Percentiles rank a stretch among this genome's conserved stretches.
Evolutionary conservation across 1,140 invertebrate genomes (phyloP).

Genomic region (Cyclina sinensis): DNA sequence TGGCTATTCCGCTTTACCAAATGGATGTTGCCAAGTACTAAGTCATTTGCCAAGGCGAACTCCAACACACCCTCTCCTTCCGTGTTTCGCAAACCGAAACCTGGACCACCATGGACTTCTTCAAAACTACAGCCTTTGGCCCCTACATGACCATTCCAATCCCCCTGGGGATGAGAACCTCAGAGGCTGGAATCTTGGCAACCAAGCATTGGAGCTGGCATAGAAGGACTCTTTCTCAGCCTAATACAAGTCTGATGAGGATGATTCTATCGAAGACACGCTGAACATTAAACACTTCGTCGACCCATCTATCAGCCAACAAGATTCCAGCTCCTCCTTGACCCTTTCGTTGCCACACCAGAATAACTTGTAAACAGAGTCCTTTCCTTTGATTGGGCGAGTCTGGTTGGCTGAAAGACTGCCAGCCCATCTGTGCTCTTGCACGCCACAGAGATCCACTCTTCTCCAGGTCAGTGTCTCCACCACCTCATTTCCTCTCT

Average conservation of each 20-base stretch:
- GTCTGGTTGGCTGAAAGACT: background rate
- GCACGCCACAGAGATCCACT: conserved; percentile 9
- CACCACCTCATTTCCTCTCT: conserved; percentile 12
- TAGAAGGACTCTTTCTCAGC: background rate
- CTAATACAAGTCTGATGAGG: background rate
- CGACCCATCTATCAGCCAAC: conserved; percentile 5
- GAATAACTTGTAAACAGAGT: conserved; percentile 7
- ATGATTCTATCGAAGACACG: background rate
- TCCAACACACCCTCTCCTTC: conserved; percentile 41
- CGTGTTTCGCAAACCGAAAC: conserved; percentile 12
- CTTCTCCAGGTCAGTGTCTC: conserved; percentile 40
- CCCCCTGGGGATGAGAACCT: conserved; percentile 33
- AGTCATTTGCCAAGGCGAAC: conserved; percentile 39
- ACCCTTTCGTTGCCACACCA: conserved; percentile 8
- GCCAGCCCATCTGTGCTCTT: conserved; percentile 12
- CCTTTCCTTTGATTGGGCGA: conserved; percentile 23
- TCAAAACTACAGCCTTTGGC: conserved; percentile 13
- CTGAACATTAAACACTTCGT: conserved; percentile 7
- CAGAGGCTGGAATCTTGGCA: conserved; percentile 30
- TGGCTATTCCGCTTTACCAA: conserved; percentile 21
- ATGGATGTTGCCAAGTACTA: conserved; percentile 30
- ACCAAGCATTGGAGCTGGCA: background rate
- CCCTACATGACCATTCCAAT: conserved; percentile 48
- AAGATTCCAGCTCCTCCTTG: background rate
- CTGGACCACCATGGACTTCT: conserved; percentile 21